Conservation (phyloP, 2,113 vertebrate species). For the Anolis sagrei region DNA sequence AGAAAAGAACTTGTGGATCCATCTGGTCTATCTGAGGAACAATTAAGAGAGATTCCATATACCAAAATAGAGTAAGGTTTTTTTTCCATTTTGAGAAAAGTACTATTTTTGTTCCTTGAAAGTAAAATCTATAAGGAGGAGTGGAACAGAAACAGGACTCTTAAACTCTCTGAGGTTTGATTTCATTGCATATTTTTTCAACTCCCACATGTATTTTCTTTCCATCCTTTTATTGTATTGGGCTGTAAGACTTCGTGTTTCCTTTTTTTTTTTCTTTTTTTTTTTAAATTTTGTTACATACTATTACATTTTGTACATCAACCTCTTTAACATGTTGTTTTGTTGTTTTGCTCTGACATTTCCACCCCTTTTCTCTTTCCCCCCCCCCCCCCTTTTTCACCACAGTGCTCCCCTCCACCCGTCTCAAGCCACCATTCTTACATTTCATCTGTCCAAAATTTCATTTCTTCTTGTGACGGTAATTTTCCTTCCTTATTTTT, state of each 20-base stretch:
- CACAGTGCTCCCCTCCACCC: too few species aligned
- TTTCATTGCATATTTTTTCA: not conserved
- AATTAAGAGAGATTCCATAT: slow-evolving; percentile 91
- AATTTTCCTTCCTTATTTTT: too few species aligned
- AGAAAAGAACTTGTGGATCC: slow-evolving; percentile 91
- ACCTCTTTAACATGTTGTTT: too few species aligned
- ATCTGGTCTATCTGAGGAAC: slow-evolving; percentile 86
- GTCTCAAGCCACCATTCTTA: too few species aligned
- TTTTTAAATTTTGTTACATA: too few species aligned
- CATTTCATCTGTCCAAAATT: too few species aligned
- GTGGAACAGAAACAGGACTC: not conserved
- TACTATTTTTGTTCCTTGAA: slow-evolving; percentile 9
- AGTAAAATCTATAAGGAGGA: not conserved
- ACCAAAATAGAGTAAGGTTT: slow-evolving; percentile 89
- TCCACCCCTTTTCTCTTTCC: too few species aligned
- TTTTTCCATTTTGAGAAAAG: slow-evolving; percentile 3
- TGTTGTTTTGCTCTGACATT: too few species aligned
- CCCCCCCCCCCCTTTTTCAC: too few species aligned
- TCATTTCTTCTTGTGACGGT: too few species aligned
- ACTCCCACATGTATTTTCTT: not conserved
- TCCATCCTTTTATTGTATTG: not conserved
- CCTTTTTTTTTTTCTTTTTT: too few species aligned
- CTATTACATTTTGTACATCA: too few species aligned
- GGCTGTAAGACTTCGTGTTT: not conserved
- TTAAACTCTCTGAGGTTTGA: not conserved